Percentiles rank a stretch among this genome's conserved stretches.
phyloP scores from a whole-genome alignment of 2,797 vertebrate genomes.

The Artibeus lituratus region DNA sequence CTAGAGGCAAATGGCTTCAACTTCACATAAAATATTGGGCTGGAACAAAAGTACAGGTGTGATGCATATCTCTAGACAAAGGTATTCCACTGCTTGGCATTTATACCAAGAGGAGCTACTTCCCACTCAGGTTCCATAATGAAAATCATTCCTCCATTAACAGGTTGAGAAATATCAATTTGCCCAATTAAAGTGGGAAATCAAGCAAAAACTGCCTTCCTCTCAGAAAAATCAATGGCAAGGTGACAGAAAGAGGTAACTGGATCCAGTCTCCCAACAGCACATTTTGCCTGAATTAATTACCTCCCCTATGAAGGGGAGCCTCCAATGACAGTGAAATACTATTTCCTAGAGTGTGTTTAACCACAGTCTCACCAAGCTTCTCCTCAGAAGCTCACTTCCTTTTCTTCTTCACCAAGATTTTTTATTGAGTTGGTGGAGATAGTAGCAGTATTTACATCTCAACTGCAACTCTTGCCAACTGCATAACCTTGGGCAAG shows the following conservation, averaged over 20 bases:
- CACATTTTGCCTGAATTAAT: conserved; percentile 17
- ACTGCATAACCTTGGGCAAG: neutral
- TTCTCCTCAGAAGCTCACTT: neutral
- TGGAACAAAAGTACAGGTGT: neutral
- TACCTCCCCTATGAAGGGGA: conserved; percentile 7
- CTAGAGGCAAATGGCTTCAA: neutral
- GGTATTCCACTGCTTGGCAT: neutral
- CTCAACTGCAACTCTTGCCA: neutral
- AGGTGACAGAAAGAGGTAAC: conserved; percentile 44
- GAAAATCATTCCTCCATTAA: conserved; percentile 49
- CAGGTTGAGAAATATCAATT: conserved; percentile 49
- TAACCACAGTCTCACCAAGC: neutral
- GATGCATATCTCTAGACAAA: neutral
- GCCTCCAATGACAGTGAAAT: neutral
- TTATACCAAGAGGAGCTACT: neutral
- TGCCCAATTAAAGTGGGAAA: conserved; percentile 51
- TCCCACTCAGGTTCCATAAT: neutral
- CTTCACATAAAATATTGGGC: neutral
- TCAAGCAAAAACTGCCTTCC: conserved; percentile 48
- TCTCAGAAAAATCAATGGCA: conserved; percentile 46
- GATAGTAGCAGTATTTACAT: neutral
- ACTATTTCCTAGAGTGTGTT: neutral
- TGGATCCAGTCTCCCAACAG: conserved; percentile 14
- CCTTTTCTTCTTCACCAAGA: neutral
- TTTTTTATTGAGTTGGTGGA: neutral